phyloP scores from a whole-genome alignment of 1,140 invertebrate genomes.

The Sitophilus oryzae region DNA sequence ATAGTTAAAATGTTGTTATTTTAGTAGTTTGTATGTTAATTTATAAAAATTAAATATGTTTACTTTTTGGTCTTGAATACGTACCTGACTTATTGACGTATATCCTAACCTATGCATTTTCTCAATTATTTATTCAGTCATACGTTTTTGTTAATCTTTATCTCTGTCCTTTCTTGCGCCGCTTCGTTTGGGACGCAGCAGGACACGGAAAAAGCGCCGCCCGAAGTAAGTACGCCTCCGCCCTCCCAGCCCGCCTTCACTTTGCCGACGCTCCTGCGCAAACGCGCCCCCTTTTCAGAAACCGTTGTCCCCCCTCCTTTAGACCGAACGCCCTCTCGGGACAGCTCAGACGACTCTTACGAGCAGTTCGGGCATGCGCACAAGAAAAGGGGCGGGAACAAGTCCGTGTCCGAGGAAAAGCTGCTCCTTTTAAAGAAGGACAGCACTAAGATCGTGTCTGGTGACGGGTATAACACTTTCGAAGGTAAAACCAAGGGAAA shows the following conservation, averaged over 20 bases:
- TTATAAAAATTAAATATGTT: too few species aligned
- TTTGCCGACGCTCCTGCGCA: slow-evolving; percentile 25
- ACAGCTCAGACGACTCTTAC: slow-evolving; percentile 36
- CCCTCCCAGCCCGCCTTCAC: slow-evolving; percentile 21
- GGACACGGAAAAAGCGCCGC: slow-evolving; percentile 46
- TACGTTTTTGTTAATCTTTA: slow-evolving; percentile 14
- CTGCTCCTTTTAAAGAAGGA: slow-evolving; percentile 40
- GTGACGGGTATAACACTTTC: slow-evolving; percentile 41
- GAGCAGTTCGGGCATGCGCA: slow-evolving; percentile 13
- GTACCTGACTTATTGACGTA: too few species aligned
- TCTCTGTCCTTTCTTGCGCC: slow-evolving; percentile 29
- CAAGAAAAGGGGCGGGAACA: neutral
- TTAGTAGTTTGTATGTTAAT: too few species aligned
- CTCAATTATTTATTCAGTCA: slow-evolving; percentile 2
- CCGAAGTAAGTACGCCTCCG: slow-evolving; percentile 51
- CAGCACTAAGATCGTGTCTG: slow-evolving; percentile 34
- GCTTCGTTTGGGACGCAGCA: slow-evolving; percentile 44
- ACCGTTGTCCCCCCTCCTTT: slow-evolving; percentile 1
- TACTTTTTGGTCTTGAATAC: too few species aligned
- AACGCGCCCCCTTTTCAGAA: slow-evolving; percentile 22
- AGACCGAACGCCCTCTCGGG: slow-evolving; percentile 30
- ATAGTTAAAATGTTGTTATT: too few species aligned
- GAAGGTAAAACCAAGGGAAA: slow-evolving; percentile 35
- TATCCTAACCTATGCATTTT: too few species aligned
- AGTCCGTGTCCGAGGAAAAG: slow-evolving; percentile 36